Percentiles rank a stretch among this genome's conserved stretches.
These are phyloP conservation scores for Pyrgus malvae DNA, from an alignment of 2,888 invertebrate genomes.

Conservation along the genomic window DNA sequence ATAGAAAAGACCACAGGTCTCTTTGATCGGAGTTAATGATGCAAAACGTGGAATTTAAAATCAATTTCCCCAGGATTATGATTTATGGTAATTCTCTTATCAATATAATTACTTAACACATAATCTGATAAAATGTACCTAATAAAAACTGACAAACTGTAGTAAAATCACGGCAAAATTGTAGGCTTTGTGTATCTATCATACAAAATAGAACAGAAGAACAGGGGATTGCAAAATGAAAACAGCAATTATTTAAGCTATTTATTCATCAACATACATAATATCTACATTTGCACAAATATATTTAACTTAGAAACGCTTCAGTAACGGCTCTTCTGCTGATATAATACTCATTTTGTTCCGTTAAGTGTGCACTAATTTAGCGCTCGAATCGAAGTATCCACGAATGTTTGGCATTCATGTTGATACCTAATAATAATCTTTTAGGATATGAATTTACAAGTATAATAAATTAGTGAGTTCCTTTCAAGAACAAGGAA, in stretches of 20 bases:
- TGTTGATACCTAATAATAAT: conserved; percentile 59
- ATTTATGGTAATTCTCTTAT: too few species aligned
- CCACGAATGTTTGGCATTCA: conserved; percentile 54
- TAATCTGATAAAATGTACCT: too few species aligned
- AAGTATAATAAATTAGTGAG: conserved; percentile 67
- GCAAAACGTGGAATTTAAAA: too few species aligned
- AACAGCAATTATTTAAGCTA: conserved; percentile 67
- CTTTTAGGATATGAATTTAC: conserved; percentile 64
- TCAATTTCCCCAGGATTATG: too few species aligned
- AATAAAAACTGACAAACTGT: too few species aligned
- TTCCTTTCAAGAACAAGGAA: conserved; percentile 50
- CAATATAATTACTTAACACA: too few species aligned
- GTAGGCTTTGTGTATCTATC: too few species aligned
- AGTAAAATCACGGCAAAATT: too few species aligned
- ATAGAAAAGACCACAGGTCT: too few species aligned
- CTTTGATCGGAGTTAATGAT: too few species aligned
- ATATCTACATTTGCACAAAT: conserved; percentile 81
- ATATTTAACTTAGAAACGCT: conserved; percentile 72
- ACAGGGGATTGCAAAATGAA: conserved; percentile 37
- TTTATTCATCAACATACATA: conserved; percentile 82
- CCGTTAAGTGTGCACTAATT: conserved; percentile 48
- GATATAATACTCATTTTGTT: conserved; percentile 68
- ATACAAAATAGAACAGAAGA: background rate
- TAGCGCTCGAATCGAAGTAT: conserved; percentile 41
- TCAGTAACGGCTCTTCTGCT: conserved; percentile 60